A percentile compares a stretch with the other conserved stretches of the same genome.
Conservation (phyloP, 1,140 invertebrate species). For the Euwallacea fornicatus region DNA sequence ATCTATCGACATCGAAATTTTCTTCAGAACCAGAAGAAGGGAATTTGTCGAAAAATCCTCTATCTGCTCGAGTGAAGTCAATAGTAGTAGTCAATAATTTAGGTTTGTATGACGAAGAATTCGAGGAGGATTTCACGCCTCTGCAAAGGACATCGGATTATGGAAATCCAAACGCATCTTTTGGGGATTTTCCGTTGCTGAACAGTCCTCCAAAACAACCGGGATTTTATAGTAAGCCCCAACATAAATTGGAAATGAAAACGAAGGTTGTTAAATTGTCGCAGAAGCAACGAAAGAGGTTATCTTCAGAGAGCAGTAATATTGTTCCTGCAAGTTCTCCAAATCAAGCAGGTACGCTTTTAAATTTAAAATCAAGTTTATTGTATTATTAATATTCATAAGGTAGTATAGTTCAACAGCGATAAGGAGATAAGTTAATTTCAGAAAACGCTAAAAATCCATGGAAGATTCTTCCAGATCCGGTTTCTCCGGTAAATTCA, state of each 20-base stretch:
- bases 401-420: no score
- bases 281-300: constrained; percentile 62
- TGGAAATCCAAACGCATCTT: constrained; percentile 31
- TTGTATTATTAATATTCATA: not conserved
- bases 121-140: constrained; percentile 40
- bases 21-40: constrained; percentile 12
- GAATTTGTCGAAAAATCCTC: constrained; percentile 8
- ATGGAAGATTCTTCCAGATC: constrained; percentile 47
- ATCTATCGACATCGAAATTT: constrained; percentile 23
- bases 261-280: constrained; percentile 57
- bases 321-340: constrained; percentile 11
- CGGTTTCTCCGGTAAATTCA: constrained; percentile 36
- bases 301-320: constrained; percentile 45
- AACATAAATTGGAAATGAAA: constrained; percentile 39
- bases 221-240: constrained; percentile 30
- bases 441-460: constrained; percentile 52
- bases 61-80: constrained; percentile 58
- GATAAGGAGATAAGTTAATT: constrained; percentile 3
- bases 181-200: constrained; percentile 43
- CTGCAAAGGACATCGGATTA: constrained; percentile 28
- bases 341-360: constrained; percentile 18
- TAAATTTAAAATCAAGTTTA: not conserved
- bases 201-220: constrained; percentile 37
- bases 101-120: constrained; percentile 50
- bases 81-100: constrained; percentile 54